A percentile compares a stretch with the other conserved stretches of the same genome.
phyloP scores from a whole-genome alignment of 2,888 invertebrate genomes.

The Automeris io region DNA sequence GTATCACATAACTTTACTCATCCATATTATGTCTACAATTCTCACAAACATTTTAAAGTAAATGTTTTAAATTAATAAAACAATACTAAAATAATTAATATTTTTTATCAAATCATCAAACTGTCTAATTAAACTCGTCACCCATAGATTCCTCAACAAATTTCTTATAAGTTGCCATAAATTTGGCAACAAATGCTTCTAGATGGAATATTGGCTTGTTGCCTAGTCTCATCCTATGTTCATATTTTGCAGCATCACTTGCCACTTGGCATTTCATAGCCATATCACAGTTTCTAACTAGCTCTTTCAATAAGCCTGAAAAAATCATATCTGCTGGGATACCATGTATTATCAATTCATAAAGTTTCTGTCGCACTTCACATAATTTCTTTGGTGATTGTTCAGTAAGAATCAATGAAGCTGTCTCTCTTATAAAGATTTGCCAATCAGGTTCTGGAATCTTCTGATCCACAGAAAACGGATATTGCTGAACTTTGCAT shows the following conservation, averaged over 20 bases:
- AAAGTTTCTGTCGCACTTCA: slow-evolving; percentile 91
- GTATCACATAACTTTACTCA: no score
- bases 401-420: slow-evolving; percentile 88
- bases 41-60: no score
- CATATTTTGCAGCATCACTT: slow-evolving; percentile 91
- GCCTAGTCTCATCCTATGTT: slow-evolving; percentile 94
- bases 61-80: neutral
- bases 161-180: slow-evolving; percentile 95
- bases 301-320: slow-evolving; percentile 87
- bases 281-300: slow-evolving; percentile 93
- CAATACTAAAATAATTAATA: neutral
- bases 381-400: slow-evolving; percentile 91
- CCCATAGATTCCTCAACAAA: slow-evolving; percentile 86
- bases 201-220: slow-evolving; percentile 97
- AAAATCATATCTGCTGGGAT: slow-evolving; percentile 96
- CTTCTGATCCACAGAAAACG: slow-evolving; percentile 86
- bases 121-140: slow-evolving; percentile 59
- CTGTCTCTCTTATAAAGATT: slow-evolving; percentile 89
- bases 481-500: slow-evolving; percentile 94
- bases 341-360: slow-evolving; percentile 95
- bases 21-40: no score
- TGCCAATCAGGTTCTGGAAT: slow-evolving; percentile 96
- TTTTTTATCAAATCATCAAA: neutral
- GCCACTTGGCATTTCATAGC: slow-evolving; percentile 91
- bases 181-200: slow-evolving; percentile 97